Evolutionary conservation across 2,797 vertebrate genomes (phyloP), one percentile per base, ranked within the genome.

Genomic region (Chrosomus eos): DNA sequence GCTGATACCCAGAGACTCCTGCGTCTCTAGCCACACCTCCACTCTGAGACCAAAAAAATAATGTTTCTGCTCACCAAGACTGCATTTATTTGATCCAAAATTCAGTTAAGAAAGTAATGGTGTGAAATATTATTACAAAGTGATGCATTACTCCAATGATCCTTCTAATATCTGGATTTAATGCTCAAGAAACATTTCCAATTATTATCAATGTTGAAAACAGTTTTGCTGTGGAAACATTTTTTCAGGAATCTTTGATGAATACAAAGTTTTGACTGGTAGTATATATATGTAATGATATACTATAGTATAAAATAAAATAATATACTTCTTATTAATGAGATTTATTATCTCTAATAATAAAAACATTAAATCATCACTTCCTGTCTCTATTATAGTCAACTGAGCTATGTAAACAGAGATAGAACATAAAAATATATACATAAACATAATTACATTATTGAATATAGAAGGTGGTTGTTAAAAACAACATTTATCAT

Each of bases 1-100:
- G 88, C 98, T 99, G 93, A 99, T 97, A 38, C 98, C 98, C 91
- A 99, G 94, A 74, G 97, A 96, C 89, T 97, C 95, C 0, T 94
- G 88, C 5, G 96, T 94, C 77, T 97, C 95, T 79, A 95, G 93
- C 90, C 96, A 96, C 90, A 99, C 96, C 92, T 98, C 97, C 92
- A 99, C 96, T 51, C 98, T 99, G 13, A 78, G 4, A 77, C 14
- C 45, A 4, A 67, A 53, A 74, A 68, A 72, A 26, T 40, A 36
- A 77, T 1, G 26, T 62, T 31, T 28, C 28, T 62, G 60, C 26
- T 31, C 14, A 64, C 5, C 26, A 62, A 18, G 14, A 13, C 60
- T 64, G 55, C 28, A 64, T 64, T 64, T 31, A 18, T 31, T 31
- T 7, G 14, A 62, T 28, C 26, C 26, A 62, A 28, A 64, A 3